Base-by-base conservation (phyloP, 2,113 vertebrate species). In the Pampusana beccarii region DNA sequence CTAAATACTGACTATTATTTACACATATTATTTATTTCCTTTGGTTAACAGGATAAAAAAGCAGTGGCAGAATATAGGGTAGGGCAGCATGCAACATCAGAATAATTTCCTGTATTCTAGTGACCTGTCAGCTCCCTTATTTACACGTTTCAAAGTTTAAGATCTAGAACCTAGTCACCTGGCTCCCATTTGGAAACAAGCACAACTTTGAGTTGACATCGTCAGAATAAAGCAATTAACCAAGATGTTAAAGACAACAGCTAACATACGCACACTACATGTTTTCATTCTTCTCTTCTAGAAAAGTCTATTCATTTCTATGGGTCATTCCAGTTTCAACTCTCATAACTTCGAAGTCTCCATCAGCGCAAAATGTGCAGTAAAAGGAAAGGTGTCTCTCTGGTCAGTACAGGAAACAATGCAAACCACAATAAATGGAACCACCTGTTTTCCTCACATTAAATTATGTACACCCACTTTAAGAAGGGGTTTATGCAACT, bases 1-100 rank as follows among this genome's bases (percentile, higher is more conserved):
- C 26, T 72, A 93, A 88, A 87, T 58, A 57, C 53, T 91, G 67
- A 24, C 16, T 88, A 44, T 96, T 95, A 86, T 93, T 95, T 90
- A 95, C 60, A 89, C 18, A 53, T 83, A 56, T 48, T 57, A 40
- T 67, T 84, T 92, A 38, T 87, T 71, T 79, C 62, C 60, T 82
- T 67, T 85, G 80, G 71, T 86, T 81, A 85, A 80, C 7, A 26
- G 60, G 53, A 84, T 58, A 38, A 86, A 92, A 88, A 87, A 57
- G 24, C 50, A 74, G 16, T 7, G 8, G 58, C 54, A 80, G 73
- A 95, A 93, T 16, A 31, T 42, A 72, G 44, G 42, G 70, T 23
- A 88, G 64, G 67, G 89, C 36, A 90, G 57, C 54, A 86, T 36
- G 50, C 25, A 86, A 80, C 38, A 75, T 17, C 44, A 69, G 36